Base-by-base conservation (phyloP, 2,797 vertebrate genomes). In the Lates japonicus region DNA sequence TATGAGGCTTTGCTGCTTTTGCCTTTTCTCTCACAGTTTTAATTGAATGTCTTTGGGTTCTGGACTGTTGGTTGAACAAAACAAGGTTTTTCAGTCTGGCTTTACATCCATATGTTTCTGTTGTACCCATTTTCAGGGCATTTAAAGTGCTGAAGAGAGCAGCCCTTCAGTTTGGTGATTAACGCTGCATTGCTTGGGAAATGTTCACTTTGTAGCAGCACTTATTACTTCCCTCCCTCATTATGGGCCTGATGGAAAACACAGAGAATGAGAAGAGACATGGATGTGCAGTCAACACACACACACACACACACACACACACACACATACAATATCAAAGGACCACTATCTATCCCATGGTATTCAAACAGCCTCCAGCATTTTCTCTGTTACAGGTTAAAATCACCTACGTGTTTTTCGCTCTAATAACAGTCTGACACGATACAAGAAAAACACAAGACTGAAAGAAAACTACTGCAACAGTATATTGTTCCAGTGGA, bases 331-430 rank as follows among this genome's bases (percentile, higher is more conserved):
- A 14, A 65, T 91, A 81, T 92, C 86, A 90, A 90, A 90, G 86
- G 85, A 69, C 74, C 31, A 9, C 57, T 29, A 44, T 61, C 55
- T 10, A 51, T 90, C 87, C 87, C 90, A 72, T 83, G 86, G 76
- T 80, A 62, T 83, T 88, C 73, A 83, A 81, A 89, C 68, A 42
- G 81, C 91, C 87, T 61, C 42, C 3, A 81, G 90, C 89, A 0
- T 57, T 81, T 82, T 74, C 80, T 82, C 82, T 62, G 59, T 86
- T 81, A 73, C 83, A 90, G 83, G 90, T 88, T 87, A 81, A 85
- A 89, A 88, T 86, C 83, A 70, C 66, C 78, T 70, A 29, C 22
- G 0, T 46, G 46, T 64, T 48, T 61, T 64, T 51, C 42, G 70
- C 57, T 74, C 74, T 74, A 74, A 35, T 60, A 52, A 22, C 14